Conservation (phyloP, 2,797 vertebrate genomes). For the Cichlasoma orientale region DNA sequence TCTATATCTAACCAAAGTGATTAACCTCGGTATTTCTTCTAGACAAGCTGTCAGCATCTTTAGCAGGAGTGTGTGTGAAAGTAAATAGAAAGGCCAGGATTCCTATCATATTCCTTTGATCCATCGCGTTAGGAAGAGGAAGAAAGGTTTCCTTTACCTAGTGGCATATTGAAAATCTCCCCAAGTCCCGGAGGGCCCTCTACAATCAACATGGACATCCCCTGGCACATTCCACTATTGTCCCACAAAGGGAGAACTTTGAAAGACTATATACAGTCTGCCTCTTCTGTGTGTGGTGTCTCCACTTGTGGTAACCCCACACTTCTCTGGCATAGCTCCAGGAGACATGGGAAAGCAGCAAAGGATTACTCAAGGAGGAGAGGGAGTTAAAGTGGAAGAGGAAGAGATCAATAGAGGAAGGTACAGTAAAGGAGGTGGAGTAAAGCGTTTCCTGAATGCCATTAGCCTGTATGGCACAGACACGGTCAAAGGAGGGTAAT, state of each 20-base stretch:
- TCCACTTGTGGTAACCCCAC: constrained; percentile 66
- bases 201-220: constrained; percentile 42
- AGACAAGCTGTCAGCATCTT: constrained; percentile 13
- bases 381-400: constrained; percentile 67
- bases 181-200: constrained; percentile 23
- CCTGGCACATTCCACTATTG: constrained; percentile 43
- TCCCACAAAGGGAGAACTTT: constrained; percentile 38
- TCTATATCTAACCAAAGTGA: not conserved
- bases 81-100: constrained; percentile 8
- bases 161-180: constrained; percentile 36
- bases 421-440: constrained; percentile 46
- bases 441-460: constrained; percentile 54
- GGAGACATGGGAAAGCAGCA: constrained; percentile 71
- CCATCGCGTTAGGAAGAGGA: constrained; percentile 6
- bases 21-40: constrained; percentile 20
- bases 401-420: constrained; percentile 61
- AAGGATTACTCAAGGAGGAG: constrained; percentile 68
- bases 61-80: constrained; percentile 49
- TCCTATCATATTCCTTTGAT: constrained; percentile 43
- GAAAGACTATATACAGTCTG: constrained; percentile 34
- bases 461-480: constrained; percentile 29
- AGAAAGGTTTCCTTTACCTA: constrained; percentile 42
- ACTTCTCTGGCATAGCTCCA: constrained; percentile 67
- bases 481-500: constrained; percentile 16
- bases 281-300: constrained; percentile 25